Evolutionary conservation across 2,888 invertebrate genomes (phyloP), one percentile per base, ranked within the genome.

Genomic region (Nesidiocoris tenuis): DNA sequence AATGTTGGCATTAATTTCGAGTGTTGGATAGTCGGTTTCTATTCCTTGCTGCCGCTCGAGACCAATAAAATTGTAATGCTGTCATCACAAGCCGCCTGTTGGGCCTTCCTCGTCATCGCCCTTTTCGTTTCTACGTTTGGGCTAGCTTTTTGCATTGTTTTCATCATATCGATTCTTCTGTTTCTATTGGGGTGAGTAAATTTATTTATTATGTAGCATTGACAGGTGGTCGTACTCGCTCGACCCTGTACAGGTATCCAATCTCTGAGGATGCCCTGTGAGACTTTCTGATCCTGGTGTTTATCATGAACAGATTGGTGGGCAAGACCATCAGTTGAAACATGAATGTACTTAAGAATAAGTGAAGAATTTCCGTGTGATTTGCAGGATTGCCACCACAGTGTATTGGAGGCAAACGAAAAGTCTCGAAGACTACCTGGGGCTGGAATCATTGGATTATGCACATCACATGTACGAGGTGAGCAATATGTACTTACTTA

Each of bases 101-200:
- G 80, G 80, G 66, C 68, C 66, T 78, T 77, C 18, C 76, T 80
- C 23, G 76, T 78, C 57, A 56, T 78, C 19, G 19, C 63, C 64
- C 76, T 80, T n/a, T 80, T 75, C 63, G 56, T 78, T 57, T 67
- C 80, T 18, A 78, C 79, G 12, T 80, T 80, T 76, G 80, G 80
- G 39, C 76, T 80, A 19, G 68, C 76, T 2, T 76, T 78, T 19
- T 78, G 78, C 68, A 61, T 74, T 59, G 74, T 78, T 25, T 63
- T 74, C 55, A 19, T 78, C 39, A 59, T 78, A 25, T 76, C 74
- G 57, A 17, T 70, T 19, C 24, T 74, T 23, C 55, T 76, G 25
- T 78, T 78, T 21, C 59, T 78, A 63, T 55, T 67, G 1, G 78
- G 78, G 78, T 78, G 57, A 74, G 76, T 75, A 68, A 21, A 61